Percentiles rank a stretch among this genome's conserved stretches.
These are phyloP conservation scores for Notolepis coatsorum DNA, from an alignment of 2,797 vertebrate species.

Conservation along the genomic window DNA sequence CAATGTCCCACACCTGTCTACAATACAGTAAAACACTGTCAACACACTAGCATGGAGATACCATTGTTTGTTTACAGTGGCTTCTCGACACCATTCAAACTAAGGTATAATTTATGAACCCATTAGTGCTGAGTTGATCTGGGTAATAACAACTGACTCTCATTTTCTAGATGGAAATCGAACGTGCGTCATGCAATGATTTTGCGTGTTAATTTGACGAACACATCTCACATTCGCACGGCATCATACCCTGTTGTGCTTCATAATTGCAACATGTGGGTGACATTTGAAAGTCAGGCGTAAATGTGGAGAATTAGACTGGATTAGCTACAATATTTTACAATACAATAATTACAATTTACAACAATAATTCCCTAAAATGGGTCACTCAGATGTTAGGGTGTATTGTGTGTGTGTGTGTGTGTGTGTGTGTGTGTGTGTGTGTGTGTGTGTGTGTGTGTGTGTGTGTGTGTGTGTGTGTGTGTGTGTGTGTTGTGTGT, in stretches of 20 bases:
- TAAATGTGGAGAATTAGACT: conserved; percentile 55
- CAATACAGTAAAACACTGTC: too few species aligned
- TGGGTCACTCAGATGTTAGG: conserved; percentile 70
- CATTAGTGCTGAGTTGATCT: neutral
- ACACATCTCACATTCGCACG: too few species aligned
- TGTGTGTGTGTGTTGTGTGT: conserved; percentile 7
- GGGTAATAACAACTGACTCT: too few species aligned
- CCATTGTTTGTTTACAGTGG: neutral
- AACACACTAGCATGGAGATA: neutral
- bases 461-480: too few species aligned
- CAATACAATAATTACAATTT: conserved; percentile 59
- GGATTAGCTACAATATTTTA: conserved; percentile 62
- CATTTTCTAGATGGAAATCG: too few species aligned
- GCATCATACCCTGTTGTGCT: too few species aligned
- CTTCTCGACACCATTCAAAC: too few species aligned
- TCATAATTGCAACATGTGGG: conserved; percentile 55
- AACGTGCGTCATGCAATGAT: too few species aligned
- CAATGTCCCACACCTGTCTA: conserved; percentile 6
- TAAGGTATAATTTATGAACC: too few species aligned
- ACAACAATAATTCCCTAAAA: conserved; percentile 66
- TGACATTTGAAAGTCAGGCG: conserved; percentile 56
- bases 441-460: too few species aligned
- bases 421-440: conserved; percentile 1
- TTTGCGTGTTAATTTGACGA: too few species aligned
- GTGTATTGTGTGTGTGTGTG: conserved; percentile 36